These are phyloP conservation scores for Strigamia crassipes DNA, from an alignment of 2,888 invertebrate genomes.

Conservation along the genomic window DNA sequence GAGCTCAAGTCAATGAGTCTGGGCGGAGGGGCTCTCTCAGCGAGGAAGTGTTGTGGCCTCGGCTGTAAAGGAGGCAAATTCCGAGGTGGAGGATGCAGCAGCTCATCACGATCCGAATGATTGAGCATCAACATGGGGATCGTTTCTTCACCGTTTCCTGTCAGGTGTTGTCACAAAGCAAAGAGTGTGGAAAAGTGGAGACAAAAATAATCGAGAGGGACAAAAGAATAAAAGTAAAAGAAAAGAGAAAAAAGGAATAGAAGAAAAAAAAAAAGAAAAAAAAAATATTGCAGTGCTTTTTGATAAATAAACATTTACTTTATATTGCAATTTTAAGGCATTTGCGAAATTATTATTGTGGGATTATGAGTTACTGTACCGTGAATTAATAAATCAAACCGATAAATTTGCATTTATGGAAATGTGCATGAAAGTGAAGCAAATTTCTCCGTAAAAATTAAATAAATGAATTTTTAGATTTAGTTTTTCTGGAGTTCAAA, in stretches of 20 bases:
- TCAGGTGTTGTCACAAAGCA: slow-evolving; percentile 21
- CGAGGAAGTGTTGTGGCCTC: slow-evolving; percentile 46
- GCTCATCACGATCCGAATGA: slow-evolving; percentile 50
- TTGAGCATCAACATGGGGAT: slow-evolving; percentile 51
- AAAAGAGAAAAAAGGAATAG: neutral
- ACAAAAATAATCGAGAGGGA: slow-evolving; percentile 28
- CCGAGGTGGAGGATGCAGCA: slow-evolving; percentile 46
- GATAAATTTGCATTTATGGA: neutral
- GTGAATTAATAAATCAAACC: neutral
- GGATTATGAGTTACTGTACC: too few relatives aligned
- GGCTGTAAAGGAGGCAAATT: slow-evolving; percentile 48
- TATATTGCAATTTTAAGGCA: slow-evolving; percentile 37
- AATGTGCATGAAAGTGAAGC: neutral
- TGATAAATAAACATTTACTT: neutral
- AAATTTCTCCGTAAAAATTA: too few relatives aligned
- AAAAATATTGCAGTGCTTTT: slow-evolving; percentile 24
- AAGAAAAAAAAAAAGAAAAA: neutral
- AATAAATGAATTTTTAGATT: too few relatives aligned
- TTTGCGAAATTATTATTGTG: neutral
- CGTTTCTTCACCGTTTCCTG: slow-evolving; percentile 51
- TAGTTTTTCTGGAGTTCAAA: neutral
- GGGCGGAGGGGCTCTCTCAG: slow-evolving; percentile 47
- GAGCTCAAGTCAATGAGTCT: slow-evolving; percentile 50
- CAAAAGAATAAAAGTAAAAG: slow-evolving; percentile 4
- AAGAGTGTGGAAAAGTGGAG: slow-evolving; percentile 34